Evolutionary conservation across 2,797 vertebrate species (phyloP).

Genomic region (Peromyscus melanophrys): DNA sequence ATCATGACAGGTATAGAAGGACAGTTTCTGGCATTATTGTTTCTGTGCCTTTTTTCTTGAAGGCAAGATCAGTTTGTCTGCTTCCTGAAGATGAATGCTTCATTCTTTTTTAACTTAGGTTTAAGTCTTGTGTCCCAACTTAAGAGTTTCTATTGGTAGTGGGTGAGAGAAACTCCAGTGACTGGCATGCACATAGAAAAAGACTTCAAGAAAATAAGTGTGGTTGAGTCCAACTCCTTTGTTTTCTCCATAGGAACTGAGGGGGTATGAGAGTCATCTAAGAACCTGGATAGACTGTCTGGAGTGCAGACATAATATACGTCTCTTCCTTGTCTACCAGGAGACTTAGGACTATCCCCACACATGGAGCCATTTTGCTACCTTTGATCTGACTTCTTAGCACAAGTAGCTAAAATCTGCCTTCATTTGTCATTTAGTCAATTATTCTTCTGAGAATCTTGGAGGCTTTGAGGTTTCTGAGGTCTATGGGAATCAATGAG

Average conservation of each 20-base stretch:
- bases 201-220: background rate
- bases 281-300: background rate
- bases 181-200: background rate
- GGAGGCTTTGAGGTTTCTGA: constrained; percentile 57
- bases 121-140: background rate
- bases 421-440: constrained; percentile 57
- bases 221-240: background rate
- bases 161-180: background rate
- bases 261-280: background rate
- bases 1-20: background rate
- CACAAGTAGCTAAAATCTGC: constrained; percentile 50
- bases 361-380: background rate
- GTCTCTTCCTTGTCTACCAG: background rate
- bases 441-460: constrained; percentile 54
- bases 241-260: background rate
- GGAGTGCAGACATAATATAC: background rate
- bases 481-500: constrained; percentile 54
- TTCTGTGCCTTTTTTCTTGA: background rate
- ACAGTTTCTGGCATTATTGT: background rate
- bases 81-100: background rate
- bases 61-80: background rate
- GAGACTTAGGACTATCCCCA: background rate
- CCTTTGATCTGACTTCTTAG: constrained; percentile 36
- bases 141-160: background rate
- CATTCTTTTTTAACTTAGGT: background rate